Evolutionary conservation across 1,140 invertebrate species (phyloP).

Genomic region (Drosophila leontia): DNA sequence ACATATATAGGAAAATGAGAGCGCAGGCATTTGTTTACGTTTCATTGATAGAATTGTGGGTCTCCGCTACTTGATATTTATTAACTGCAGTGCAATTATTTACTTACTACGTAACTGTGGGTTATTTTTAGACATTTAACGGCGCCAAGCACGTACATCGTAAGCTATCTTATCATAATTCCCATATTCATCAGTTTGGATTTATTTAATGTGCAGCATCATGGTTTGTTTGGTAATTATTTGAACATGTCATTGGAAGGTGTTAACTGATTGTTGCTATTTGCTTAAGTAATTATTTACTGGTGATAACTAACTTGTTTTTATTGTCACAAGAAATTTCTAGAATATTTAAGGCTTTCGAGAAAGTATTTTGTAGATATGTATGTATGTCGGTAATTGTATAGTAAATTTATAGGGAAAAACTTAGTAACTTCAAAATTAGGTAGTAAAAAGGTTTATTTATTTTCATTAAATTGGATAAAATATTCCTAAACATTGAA

Average conservation of each 20-base stretch:
- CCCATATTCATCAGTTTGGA: too few species aligned
- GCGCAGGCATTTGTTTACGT: constrained; percentile 25
- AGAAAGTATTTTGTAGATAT: neutral
- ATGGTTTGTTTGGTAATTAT: neutral
- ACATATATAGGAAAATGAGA: neutral
- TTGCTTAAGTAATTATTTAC: neutral
- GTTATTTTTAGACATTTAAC: constrained; percentile 22
- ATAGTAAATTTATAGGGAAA: neutral
- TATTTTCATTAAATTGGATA: neutral
- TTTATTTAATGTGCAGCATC: constrained; percentile 2
- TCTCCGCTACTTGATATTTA: constrained; percentile 15
- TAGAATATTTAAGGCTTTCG: neutral
- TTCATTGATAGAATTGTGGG: constrained; percentile 40
- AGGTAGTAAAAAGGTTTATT: too few species aligned
- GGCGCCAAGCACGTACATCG: constrained; percentile 21
- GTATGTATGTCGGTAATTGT: neutral
- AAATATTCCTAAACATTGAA: too few species aligned
- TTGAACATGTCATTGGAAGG: constrained; percentile 14
- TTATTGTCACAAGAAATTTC: neutral
- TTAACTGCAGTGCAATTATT: constrained; percentile 29
- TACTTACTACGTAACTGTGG: constrained; percentile 9
- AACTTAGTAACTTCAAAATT: neutral
- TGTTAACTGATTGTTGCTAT: constrained; percentile 14
- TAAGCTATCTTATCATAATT: too few species aligned
- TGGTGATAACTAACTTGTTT: constrained; percentile 3